These are phyloP conservation scores for Ptiloglossa arizonensis DNA, from an alignment of 1,140 invertebrate species.

Conservation along the genomic window DNA sequence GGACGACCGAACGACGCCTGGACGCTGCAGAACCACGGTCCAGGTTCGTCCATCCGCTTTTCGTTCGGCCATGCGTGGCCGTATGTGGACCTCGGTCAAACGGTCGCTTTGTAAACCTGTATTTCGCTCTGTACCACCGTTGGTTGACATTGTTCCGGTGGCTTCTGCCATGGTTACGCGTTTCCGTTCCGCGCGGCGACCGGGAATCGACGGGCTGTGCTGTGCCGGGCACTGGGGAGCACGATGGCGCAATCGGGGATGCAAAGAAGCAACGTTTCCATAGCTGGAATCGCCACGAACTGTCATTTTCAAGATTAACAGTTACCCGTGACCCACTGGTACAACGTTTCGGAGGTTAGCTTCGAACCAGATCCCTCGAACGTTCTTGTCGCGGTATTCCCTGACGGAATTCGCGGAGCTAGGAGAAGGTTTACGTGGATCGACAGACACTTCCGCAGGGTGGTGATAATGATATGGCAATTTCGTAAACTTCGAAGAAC, in stretches of 20 bases:
- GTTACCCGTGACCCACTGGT: too few relatives aligned
- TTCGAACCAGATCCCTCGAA: too few relatives aligned
- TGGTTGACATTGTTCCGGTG: slow-evolving; percentile 62
- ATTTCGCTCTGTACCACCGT: slow-evolving; percentile 56
- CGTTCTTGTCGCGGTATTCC: too few relatives aligned
- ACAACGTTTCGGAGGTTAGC: too few relatives aligned
- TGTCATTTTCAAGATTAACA: not conserved
- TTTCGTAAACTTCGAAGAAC: too few relatives aligned
- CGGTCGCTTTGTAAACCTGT: slow-evolving; percentile 69
- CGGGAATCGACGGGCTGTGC: slow-evolving; percentile 43
- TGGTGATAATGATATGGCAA: too few relatives aligned
- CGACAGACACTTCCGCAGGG: too few relatives aligned
- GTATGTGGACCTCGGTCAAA: slow-evolving; percentile 65
- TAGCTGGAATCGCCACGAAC: too few relatives aligned
- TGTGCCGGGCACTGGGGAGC: not conserved
- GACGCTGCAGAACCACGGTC: slow-evolving; percentile 3
- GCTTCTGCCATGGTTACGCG: slow-evolving; percentile 57
- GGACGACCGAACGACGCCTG: slow-evolving; percentile 8
- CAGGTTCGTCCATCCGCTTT: slow-evolving; percentile 45
- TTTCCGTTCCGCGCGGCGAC: slow-evolving; percentile 41
- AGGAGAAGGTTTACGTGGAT: too few relatives aligned
- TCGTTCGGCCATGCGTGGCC: slow-evolving; percentile 62
- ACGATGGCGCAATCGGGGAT: not conserved
- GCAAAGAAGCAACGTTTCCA: not conserved
- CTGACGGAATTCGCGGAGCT: too few relatives aligned